Conservation (phyloP, 2,113 vertebrate genomes). For the Tinamus guttatus region DNA sequence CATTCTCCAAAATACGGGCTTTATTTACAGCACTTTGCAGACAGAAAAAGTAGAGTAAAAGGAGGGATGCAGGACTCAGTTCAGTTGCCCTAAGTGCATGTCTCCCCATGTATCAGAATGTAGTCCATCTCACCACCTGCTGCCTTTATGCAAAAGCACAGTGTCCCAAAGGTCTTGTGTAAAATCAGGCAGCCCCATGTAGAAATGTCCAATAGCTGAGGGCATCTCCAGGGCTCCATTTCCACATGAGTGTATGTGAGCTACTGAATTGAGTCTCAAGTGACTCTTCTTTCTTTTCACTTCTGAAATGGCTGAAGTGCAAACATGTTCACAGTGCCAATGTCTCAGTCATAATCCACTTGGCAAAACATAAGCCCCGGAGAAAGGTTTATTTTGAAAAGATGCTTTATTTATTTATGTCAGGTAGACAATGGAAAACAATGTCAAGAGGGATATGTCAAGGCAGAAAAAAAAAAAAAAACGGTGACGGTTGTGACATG, state of each 20-base stretch:
- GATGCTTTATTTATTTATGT: neutral
- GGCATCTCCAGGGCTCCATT: neutral
- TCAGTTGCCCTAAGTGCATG: neutral
- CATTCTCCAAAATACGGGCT: neutral
- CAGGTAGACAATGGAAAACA: neutral
- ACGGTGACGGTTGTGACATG: neutral
- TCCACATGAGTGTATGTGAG: neutral
- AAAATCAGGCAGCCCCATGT: neutral
- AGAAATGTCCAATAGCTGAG: neutral
- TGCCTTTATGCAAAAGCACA: neutral
- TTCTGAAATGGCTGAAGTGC: neutral
- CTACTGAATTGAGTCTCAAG: neutral
- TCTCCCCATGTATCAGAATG: neutral
- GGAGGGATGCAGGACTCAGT: rapidly evolving
- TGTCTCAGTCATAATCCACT: neutral
- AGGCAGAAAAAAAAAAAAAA: neutral
- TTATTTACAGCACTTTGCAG: neutral
- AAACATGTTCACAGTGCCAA: neutral
- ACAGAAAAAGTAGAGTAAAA: neutral
- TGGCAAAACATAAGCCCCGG: neutral
- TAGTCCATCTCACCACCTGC: neutral
- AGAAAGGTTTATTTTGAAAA: neutral
- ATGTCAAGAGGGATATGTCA: neutral
- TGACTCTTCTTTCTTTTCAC: neutral
- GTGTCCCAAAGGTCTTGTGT: neutral